These are phyloP conservation scores for Trogon surrucura DNA, from an alignment of 2,113 vertebrate species.

Conservation along the genomic window DNA sequence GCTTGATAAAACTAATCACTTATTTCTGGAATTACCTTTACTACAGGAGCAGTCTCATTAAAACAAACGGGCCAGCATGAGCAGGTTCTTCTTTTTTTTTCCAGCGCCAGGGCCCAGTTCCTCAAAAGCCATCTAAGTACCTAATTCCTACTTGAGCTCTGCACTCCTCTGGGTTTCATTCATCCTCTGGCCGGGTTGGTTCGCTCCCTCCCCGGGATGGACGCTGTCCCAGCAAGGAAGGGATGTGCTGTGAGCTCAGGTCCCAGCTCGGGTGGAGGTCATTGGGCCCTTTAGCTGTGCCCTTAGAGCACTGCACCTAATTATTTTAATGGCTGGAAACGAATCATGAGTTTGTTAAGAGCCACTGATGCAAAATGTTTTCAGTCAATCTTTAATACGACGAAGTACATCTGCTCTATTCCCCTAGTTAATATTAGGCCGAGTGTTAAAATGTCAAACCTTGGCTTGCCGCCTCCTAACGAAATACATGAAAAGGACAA, in stretches of 20 bases:
- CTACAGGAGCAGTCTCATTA: neutral
- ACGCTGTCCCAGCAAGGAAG: neutral
- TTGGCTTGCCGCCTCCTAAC: neutral
- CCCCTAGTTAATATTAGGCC: neutral
- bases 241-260: accelerated
- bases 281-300: neutral
- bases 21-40: neutral
- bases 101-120: neutral
- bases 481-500: neutral
- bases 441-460: neutral
- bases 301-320: neutral
- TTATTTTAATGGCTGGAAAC: constrained; percentile 49
- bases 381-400: neutral
- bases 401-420: neutral
- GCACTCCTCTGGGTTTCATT: neutral
- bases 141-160: neutral
- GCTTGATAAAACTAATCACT: neutral
- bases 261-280: neutral
- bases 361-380: constrained; percentile 5
- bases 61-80: neutral
- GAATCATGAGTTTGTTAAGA: constrained; percentile 20
- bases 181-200: accelerated
- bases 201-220: neutral
- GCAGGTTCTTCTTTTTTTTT: neutral
- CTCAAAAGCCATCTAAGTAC: neutral